Percentiles rank a stretch among this genome's conserved stretches.
These are phyloP conservation scores for Carettochelys insculpta DNA, from an alignment of 2,113 vertebrate genomes.

Conservation along the genomic window DNA sequence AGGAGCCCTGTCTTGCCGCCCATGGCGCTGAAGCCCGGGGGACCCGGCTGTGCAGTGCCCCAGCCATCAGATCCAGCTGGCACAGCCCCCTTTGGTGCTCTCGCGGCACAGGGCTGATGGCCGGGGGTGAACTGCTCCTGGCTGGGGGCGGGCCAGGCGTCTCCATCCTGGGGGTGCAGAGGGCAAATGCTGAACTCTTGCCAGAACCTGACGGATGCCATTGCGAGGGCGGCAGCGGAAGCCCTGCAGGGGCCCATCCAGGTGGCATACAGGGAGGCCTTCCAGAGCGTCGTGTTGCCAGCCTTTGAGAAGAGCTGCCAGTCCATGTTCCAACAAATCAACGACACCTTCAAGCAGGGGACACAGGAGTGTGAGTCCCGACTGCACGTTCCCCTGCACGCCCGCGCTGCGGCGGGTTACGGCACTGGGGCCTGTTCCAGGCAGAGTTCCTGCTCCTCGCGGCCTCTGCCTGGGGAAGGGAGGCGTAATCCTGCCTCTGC, in stretches of 20 bases:
- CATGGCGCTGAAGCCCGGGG: neutral
- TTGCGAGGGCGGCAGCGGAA: slow-evolving; percentile 91
- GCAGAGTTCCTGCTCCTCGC: neutral
- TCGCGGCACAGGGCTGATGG: neutral
- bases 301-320: slow-evolving; percentile 97
- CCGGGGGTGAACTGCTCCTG: neutral
- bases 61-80: neutral
- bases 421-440: too few species aligned
- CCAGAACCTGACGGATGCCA: slow-evolving; percentile 90
- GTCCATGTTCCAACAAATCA: slow-evolving; percentile 99
- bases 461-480: neutral
- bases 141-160: neutral
- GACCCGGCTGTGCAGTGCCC: neutral
- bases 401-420: too few species aligned
- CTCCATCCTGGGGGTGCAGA: neutral
- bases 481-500: accelerated
- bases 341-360: slow-evolving; percentile 97
- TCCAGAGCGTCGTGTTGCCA: slow-evolving; percentile 91
- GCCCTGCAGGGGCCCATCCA: slow-evolving; percentile 94
- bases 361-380: slow-evolving; percentile 92
- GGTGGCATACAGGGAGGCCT: slow-evolving; percentile 91
- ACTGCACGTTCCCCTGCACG: too few species aligned
- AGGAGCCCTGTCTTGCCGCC: neutral
- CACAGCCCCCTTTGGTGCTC: too few species aligned
- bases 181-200: neutral